These are phyloP conservation scores for Xanthostigma xanthostigma DNA, from an alignment of 2,888 invertebrate genomes.

Conservation along the genomic window DNA sequence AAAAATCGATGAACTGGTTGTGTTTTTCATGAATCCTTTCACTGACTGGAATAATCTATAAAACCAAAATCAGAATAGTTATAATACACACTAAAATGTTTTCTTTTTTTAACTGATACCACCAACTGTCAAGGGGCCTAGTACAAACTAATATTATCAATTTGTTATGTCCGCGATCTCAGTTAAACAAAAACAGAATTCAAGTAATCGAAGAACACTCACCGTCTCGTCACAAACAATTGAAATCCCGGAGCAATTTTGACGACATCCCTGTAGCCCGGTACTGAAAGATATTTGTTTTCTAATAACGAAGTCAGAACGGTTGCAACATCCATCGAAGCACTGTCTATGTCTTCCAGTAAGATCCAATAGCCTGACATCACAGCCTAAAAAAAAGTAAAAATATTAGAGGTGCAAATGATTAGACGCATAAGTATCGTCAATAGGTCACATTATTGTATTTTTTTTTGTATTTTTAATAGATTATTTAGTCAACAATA, in stretches of 20 bases:
- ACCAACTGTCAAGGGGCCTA: neutral
- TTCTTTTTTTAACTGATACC: too few relatives aligned
- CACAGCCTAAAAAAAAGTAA: slow-evolving; percentile 44
- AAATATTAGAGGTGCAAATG: neutral
- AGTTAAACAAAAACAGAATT: neutral
- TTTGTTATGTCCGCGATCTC: neutral
- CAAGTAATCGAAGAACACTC: slow-evolving; percentile 11
- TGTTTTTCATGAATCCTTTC: slow-evolving; percentile 43
- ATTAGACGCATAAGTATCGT: neutral
- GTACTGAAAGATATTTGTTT: slow-evolving; percentile 65
- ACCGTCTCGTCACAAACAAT: slow-evolving; percentile 82
- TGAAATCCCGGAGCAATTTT: slow-evolving; percentile 76
- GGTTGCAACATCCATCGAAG: slow-evolving; percentile 84
- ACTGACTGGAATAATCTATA: slow-evolving; percentile 41
- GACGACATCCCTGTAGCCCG: slow-evolving; percentile 75
- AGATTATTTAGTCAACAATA: too few relatives aligned
- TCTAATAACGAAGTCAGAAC: slow-evolving; percentile 75
- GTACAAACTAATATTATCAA: neutral
- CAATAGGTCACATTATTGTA: too few relatives aligned
- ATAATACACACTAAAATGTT: neutral
- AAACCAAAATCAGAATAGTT: slow-evolving; percentile 4
- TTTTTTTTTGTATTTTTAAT: too few relatives aligned
- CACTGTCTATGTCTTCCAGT: slow-evolving; percentile 89
- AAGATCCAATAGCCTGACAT: slow-evolving; percentile 80
- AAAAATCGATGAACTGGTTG: slow-evolving; percentile 47